Conservation (phyloP, 1,140 invertebrate genomes). For the Macrocentrus cingulum region DNA sequence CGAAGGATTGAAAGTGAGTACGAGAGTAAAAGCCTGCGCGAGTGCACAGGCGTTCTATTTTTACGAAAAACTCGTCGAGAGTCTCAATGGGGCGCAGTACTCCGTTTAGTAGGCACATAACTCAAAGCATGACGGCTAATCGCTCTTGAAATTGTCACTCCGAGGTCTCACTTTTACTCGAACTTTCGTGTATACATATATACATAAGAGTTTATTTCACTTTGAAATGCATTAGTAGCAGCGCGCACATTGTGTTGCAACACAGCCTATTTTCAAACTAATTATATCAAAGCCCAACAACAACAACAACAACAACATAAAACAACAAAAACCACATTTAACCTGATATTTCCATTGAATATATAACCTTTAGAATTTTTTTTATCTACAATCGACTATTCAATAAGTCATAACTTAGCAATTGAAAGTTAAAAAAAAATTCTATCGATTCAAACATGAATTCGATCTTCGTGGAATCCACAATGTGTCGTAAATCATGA, state of each 20-base stretch:
- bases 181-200: background rate
- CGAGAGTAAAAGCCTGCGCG: conserved; percentile 22
- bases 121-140: conserved; percentile 56
- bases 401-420: too few species aligned
- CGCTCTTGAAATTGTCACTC: conserved; percentile 57
- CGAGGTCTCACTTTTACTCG: conserved; percentile 45
- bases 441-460: too few species aligned
- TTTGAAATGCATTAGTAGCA: conserved; percentile 40
- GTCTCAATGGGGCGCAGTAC: conserved; percentile 39
- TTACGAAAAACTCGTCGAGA: conserved; percentile 40
- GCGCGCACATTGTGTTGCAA: too few species aligned
- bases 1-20: background rate
- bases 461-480: too few species aligned
- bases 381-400: too few species aligned
- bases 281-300: too few species aligned
- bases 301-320: too few species aligned
- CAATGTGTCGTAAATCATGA: conserved; percentile 7
- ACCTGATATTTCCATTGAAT: too few species aligned
- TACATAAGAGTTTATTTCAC: background rate
- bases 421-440: background rate
- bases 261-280: too few species aligned
- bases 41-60: conserved; percentile 43
- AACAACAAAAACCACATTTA: too few species aligned
- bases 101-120: conserved; percentile 52
- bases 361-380: too few species aligned